These are phyloP conservation scores for Poecile atricapillus DNA, from an alignment of 2,113 vertebrate species.

Conservation along the genomic window DNA sequence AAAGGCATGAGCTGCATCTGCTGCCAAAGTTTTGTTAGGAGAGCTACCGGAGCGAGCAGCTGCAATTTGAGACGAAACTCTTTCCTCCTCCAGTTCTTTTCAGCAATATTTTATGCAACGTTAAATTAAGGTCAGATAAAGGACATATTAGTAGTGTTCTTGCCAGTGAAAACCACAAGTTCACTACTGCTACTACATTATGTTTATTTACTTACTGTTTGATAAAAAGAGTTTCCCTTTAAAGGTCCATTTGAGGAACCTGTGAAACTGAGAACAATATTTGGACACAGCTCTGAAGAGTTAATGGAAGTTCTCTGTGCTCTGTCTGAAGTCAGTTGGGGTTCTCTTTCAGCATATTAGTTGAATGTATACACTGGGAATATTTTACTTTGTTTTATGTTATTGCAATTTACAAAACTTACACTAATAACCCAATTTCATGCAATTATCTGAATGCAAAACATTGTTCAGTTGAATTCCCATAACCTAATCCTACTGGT, in stretches of 20 bases:
- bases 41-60: not conserved
- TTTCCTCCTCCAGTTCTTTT: conserved; percentile 17
- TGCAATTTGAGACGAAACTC: not conserved
- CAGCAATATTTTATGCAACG: not conserved
- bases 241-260: conserved; percentile 6
- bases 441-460: conserved; percentile 53
- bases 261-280: not conserved
- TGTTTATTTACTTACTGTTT: conserved; percentile 32
- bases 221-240: conserved; percentile 3
- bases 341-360: not conserved
- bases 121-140: conserved; percentile 51
- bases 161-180: conserved; percentile 4
- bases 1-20: not conserved
- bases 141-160: not conserved
- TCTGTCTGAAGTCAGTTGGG: not conserved
- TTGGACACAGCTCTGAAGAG: not conserved
- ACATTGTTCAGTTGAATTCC: conserved; percentile 30
- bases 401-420: conserved; percentile 30
- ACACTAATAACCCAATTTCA: conserved; percentile 47
- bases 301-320: not conserved
- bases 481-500: not conserved
- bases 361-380: conserved; percentile 15
- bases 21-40: not conserved
- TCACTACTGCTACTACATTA: not conserved
- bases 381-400: conserved; percentile 43